Evolutionary conservation across 2,797 vertebrate genomes (phyloP), one percentile per base, ranked within the genome.

Genomic region (Remorina albescens): DNA sequence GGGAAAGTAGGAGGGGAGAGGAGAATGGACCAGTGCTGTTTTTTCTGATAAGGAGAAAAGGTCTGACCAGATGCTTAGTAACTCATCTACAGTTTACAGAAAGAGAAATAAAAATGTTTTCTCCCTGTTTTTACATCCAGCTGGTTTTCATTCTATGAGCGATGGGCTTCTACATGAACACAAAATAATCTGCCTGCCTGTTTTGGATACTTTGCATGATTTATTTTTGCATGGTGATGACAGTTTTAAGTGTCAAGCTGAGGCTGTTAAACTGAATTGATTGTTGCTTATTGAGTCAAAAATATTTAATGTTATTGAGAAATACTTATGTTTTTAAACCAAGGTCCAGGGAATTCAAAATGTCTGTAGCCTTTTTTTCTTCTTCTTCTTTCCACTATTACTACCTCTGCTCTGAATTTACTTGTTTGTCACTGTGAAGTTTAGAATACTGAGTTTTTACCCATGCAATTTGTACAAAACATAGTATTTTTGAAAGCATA

Each of bases 31-130:
- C 88, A 90, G 91, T 90, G 90, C 94, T 93, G 93, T 94, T 96
- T 95, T 95, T 96, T 95, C 94, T 95, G 93, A 96, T 95, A 90
- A 95, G 94, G 94, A 70, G 53, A 51, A 86, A 85, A 69, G 54
- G 53, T 77, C 77, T 74, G 78, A 82, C 39, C 59, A 70, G 77
- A 76, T 79, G 59, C 61, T 76, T 34, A 54, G 69, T 62, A 68
- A 76, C 67, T 81, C 46, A 47, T 69, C 19, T 44, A 23, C 46
- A 81, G 50, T 84, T 78, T 57, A 82, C 30, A 87, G 10, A 67
- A 94, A 91, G 93, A 93, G 92, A 44, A 65, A 66, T 26, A 47
- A 54, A 65, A 12, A 59, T 54, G 12, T 46, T 4, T 42, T 42
- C 41, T 42, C 18, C 19, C 2, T 36, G 58, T 37, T 49, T 65